Base-by-base conservation (phyloP, 2,888 invertebrate genomes). In the Pachydiplax longipennis region DNA sequence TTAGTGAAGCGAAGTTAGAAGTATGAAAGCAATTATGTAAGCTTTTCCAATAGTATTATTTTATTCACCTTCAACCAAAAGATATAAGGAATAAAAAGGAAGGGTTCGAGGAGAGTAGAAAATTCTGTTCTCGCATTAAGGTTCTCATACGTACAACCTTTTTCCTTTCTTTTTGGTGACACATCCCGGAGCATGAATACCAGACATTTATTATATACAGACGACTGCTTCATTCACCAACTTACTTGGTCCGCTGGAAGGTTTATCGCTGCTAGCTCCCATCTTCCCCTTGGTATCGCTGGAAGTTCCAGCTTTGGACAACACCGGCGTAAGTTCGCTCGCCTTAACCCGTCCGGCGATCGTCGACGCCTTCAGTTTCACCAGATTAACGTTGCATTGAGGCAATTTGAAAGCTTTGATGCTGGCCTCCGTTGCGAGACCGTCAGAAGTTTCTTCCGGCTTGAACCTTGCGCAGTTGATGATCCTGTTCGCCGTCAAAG, bases 301-400 rank as follows among this genome's bases (percentile, higher is more conserved):
- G 3, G 87, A 87, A 2, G 87, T 87, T 87, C 87, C 87, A 35
- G 61, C 61, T 48, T 87, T 87, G 37, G 61, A 8, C 37, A 87
- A 31, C 1, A 93, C 93, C 0, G 93, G 91, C 53, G 93, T 93
- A 61, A 93, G 93, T 91, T 93, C 93, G 91, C 93, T 93, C 5
- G 93, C 93, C 92, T 93, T 93, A 90, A 87, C 87, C 92, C 93
- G 90, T 93, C 93, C 92, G 93, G 91, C 90, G 93, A 92, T 92
- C 93, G 93, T 61, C 93, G 93, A 93, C 91, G 93, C 94, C 65
- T 92, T 92, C 73, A 93, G 92, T 92, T 94, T 94, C 40, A 93
- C 92, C 90, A 94, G 92, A 92, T 94, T 94, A 61, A 93, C 93
- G 90, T 94, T 94, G 91, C 93, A 93, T 90, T 93, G 92, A 5